Base-by-base conservation (phyloP, 1,140 invertebrate species). In the Drosophila dunni region DNA sequence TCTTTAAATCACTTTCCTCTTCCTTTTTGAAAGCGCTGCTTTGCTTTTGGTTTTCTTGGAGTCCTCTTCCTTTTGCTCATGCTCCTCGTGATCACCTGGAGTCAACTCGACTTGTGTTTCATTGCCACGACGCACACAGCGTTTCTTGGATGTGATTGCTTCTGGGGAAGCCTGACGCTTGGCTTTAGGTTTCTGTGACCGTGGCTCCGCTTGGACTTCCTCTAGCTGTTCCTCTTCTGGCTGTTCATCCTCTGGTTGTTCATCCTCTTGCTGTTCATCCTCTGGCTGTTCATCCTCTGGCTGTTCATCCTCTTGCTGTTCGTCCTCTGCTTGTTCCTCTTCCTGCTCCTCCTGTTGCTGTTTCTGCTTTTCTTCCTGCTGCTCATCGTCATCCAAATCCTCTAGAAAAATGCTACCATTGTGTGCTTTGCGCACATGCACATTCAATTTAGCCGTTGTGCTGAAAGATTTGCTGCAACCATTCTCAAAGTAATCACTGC, bases 401-500 rank as follows among this genome's bases (percentile, higher is more conserved):
- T 2, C 4, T 9, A 48, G 15, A 1, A 53, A 40, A 4, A 84
- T 64, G 1, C 15, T 45, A 15, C 50, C 38, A 2, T 84, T 72
- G 48, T 88, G 84, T 7, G 70, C 60, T 13, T 79, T 90, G 0
- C 75, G 65, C 10, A 90, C 78, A 62, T 89, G 84, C 6, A 64
- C 13, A 20, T 71, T 90, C 0, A 89, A 42, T 10, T 78, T 64
- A 2, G 48, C 44, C 9, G 44, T 65, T 11, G 72, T 72, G 9
- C 17, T 13, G 11, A 90, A 89, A 2, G 46, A 36, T 36, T 77
- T 86, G 4, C 45, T 68, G 38, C 84, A 89, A 15, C 84, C 84
- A 1, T 48, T 62, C 0, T 71, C 68, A 1, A 71, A 73, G n/a
- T 54, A 66, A 11, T 89, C 71, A 0, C 62, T 61, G 45, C 84